Base-by-base conservation (phyloP, 2,797 vertebrate genomes). In the Cryptoprocta ferox region DNA sequence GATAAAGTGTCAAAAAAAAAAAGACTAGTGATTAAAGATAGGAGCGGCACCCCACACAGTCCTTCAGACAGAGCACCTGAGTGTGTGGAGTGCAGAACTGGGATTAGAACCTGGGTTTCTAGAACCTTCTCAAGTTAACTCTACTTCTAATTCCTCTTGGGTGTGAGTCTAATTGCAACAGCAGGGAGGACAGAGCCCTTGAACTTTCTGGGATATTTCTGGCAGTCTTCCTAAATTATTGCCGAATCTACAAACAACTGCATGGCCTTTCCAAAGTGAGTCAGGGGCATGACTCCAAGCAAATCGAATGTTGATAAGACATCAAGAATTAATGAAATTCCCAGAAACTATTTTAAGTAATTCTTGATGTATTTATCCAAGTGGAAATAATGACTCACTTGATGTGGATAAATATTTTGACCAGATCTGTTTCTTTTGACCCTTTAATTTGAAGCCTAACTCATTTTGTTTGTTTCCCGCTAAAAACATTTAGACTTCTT, bases 351-450 rank as follows among this genome's bases (percentile, higher is more conserved):
- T 50, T 79, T 66, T 42, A 76, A 85, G n/a, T 24, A 42, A 78
- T 88, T 95, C 83, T 70, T 39, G 53, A 56, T 76, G 68, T 61
- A 53, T 91, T 78, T 96, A 32, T 89, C 66, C 73, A 85, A 84
- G 15, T 70, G 71, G 65, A 84, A 94, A 94, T 48, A 88, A 26
- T 53, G 78, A 80, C 15, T 39, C 42, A 73, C 26, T 87, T 87
- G 93, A 73, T 71, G 80, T 42, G 78, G 32, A 78, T 70, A 91
- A 93, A 85, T 75, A 82, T 81, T 91, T 94, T 86, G 42, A 88
- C 10, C 59, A 93, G 79, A 68, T 6, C 48, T 90, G 35, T 73
- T 91, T 86, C 73, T 93, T 94, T 91, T 89, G 82, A 95, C 13
- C 48, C 93, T 80, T 91, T 82, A 42, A 82, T 89, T 96, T 86